Conservation (phyloP, 92 coral and sea anemone species). For the Epizoanthus ramosus region DNA sequence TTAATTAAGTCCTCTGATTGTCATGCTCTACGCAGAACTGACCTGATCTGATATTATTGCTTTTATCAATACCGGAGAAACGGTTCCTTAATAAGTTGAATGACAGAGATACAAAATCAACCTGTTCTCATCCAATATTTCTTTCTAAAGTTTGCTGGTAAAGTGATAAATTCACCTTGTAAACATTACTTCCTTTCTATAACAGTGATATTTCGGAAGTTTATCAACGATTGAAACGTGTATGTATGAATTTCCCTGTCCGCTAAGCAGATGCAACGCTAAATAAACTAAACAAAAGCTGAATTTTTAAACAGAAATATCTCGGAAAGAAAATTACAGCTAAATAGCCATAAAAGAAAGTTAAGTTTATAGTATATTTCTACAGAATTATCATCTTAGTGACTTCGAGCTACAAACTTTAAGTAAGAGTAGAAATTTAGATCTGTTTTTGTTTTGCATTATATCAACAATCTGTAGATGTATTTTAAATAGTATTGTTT, state of each 20-base stretch:
- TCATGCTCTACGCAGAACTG: neutral
- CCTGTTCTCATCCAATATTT: neutral
- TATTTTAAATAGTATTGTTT: constrained; percentile 39
- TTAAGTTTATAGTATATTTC: neutral
- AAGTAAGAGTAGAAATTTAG: neutral
- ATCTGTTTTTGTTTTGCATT: neutral
- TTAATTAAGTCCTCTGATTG: constrained; percentile 38
- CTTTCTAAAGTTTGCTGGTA: neutral
- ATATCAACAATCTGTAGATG: constrained; percentile 39
- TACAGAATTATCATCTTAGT: neutral
- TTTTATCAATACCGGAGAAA: neutral
- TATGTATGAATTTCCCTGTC: constrained; percentile 4
- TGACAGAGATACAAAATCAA: neutral
- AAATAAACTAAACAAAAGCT: neutral
- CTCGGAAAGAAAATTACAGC: neutral
- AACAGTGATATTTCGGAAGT: constrained; percentile 30
- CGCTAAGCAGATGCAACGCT: neutral
- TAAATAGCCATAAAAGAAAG: neutral
- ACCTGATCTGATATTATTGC: constrained; percentile 1
- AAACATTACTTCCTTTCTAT: constrained; percentile 27
- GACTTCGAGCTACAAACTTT: constrained; percentile 14
- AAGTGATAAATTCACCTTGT: constrained; percentile 8
- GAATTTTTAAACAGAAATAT: neutral
- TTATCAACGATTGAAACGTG: neutral
- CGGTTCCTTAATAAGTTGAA: neutral